These are phyloP conservation scores for Protodeltote pygarga DNA, from an alignment of 2,888 invertebrate species.

Conservation along the genomic window DNA sequence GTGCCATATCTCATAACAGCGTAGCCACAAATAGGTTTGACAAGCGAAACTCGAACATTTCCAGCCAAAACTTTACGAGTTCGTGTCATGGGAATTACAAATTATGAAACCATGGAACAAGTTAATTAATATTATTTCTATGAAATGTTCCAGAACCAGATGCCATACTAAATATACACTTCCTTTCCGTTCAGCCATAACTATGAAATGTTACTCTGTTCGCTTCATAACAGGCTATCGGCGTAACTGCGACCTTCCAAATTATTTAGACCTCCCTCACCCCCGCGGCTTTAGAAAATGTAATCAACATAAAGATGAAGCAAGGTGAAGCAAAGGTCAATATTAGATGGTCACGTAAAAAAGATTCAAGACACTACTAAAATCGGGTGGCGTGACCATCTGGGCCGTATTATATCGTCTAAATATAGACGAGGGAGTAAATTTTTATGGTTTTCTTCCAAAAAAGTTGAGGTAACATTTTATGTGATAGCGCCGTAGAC, in stretches of 20 bases:
- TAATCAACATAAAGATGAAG: constrained; percentile 57
- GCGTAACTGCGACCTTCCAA: constrained; percentile 71
- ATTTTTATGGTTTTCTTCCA: constrained; percentile 76
- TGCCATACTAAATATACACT: constrained; percentile 85
- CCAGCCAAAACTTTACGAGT: constrained; percentile 63
- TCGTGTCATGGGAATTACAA: constrained; percentile 66
- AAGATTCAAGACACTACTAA: constrained; percentile 83
- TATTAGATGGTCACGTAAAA: constrained; percentile 69
- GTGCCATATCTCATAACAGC: constrained; percentile 55
- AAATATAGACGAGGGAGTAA: constrained; percentile 79
- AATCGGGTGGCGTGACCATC: constrained; percentile 84
- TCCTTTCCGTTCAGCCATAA: constrained; percentile 83
- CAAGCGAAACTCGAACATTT: constrained; percentile 50
- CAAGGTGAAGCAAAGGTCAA: constrained; percentile 68
- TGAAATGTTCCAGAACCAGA: constrained; percentile 80
- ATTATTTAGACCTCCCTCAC: constrained; percentile 61
- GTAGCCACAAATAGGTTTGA: constrained; percentile 53
- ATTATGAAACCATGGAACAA: constrained; percentile 77
- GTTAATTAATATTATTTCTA: constrained; percentile 82
- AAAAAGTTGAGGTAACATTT: constrained; percentile 64
- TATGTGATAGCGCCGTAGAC: constrained; percentile 40
- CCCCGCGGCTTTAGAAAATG: constrained; percentile 54
- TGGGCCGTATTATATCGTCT: constrained; percentile 81
- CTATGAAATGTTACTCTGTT: constrained; percentile 81
- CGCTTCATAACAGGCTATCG: constrained; percentile 81